Evolutionary conservation across 2,888 invertebrate species (phyloP), one percentile per base, ranked within the genome.

Genomic region (Andrena trimmerana): DNA sequence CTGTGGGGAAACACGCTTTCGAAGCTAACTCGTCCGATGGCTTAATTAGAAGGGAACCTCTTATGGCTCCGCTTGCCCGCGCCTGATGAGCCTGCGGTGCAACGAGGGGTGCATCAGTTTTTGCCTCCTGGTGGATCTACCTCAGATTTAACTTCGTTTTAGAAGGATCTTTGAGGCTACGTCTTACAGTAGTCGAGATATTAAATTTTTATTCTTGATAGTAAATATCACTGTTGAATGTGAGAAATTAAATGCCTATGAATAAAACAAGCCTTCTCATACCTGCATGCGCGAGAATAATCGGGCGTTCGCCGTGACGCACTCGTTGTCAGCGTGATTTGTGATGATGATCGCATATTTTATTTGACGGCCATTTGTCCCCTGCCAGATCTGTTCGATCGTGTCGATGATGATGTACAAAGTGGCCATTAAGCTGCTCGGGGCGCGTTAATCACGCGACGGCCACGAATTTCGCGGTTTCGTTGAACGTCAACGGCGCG

Each of bases 341-440:
- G 89, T 81, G 86, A 88, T 87, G 90, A 91, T 83, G 86, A 90
- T 87, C 85, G 72, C 82, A 85, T 88, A 89, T 88, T 88, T 90
- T 90, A 84, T 89, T 89, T 84, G 85, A 89, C 78, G 86, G 78
- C 83, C 86, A 88, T 90, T 88, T 89, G 89, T 89, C 85, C 82
- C 73, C 78, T 68, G 85, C 78, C 85, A 78, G 81, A 79, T 60
- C 50, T 76, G 83, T 62, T 65, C 81, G 83, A 81, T 83, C 74
- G 80, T 84, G 82, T 86, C 73, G 86, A 90, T 83, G 90, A 90
- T 88, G 90, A 89, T 87, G 90, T 89, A 90, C 88, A 90, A 90
- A 89, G 89, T 87, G 86, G 88, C 86, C 87, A 89, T 87, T 89
- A 86, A 89, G 88, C 82, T 86, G 90, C 86, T 87, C 75, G 87